Percentiles rank a stretch among this genome's conserved stretches.
Conservation (phyloP, 2,888 invertebrate genomes). For the Ditula angustiorana region DNA sequence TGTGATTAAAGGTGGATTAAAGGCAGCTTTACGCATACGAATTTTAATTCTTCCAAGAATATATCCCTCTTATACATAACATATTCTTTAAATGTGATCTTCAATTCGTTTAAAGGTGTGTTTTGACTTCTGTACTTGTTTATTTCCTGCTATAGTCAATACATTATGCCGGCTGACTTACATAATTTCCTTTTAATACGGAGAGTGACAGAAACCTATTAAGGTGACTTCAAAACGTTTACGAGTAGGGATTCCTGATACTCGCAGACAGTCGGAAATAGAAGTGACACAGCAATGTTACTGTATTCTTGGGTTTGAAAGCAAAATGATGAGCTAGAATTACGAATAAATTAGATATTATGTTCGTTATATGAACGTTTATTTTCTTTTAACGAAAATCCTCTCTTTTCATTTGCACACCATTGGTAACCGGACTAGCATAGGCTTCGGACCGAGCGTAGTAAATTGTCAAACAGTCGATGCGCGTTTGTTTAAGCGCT, state of each 20-base stretch:
- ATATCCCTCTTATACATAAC: too few relatives aligned
- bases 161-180: constrained; percentile 13
- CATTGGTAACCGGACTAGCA: background rate
- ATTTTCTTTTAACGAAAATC: background rate
- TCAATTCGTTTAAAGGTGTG: background rate
- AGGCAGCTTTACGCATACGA: too few relatives aligned
- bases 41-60: too few relatives aligned
- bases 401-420: background rate
- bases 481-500: constrained; percentile 26
- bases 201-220: constrained; percentile 35
- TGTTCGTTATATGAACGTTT: background rate
- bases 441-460: background rate
- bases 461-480: constrained; percentile 15
- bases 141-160: background rate
- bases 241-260: constrained; percentile 21
- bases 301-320: background rate
- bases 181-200: constrained; percentile 25
- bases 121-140: background rate
- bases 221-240: constrained; percentile 35
- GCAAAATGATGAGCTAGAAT: background rate
- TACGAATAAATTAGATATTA: background rate
- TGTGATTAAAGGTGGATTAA: too few relatives aligned
- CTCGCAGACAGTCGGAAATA: constrained; percentile 24
- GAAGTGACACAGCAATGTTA: constrained; percentile 12
- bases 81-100: background rate